A percentile compares a stretch with the other conserved stretches of the same genome.
phyloP scores from a whole-genome alignment of 2,113 vertebrate genomes.

The Clinocottus analis region DNA sequence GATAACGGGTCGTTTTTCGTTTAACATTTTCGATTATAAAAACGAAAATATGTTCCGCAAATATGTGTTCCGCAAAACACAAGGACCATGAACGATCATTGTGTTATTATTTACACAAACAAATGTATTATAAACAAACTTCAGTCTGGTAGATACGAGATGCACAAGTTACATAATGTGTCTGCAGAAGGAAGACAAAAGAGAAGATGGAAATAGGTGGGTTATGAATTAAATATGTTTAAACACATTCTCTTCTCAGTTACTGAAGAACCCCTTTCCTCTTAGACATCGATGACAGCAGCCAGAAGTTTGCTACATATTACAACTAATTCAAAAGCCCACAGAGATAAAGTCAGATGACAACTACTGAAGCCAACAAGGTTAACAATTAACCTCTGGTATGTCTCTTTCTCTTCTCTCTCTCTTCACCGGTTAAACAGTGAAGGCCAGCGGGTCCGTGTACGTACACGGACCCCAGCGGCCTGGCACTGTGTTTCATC shows the following conservation, averaged over 20 bases:
- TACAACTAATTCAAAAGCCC: background rate
- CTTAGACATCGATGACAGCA: background rate
- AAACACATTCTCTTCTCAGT: background rate
- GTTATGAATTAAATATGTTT: background rate
- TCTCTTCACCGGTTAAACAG: too few relatives aligned
- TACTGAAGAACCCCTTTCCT: background rate
- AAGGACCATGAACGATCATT: background rate
- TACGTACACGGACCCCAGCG: too few relatives aligned
- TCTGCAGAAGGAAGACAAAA: too few relatives aligned
- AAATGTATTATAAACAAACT: background rate
- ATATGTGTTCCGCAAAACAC: background rate
- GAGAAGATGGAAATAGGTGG: background rate
- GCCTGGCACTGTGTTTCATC: too few relatives aligned
- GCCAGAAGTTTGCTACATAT: too few relatives aligned
- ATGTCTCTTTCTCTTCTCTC: too few relatives aligned
- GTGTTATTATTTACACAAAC: background rate
- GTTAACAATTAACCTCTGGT: too few relatives aligned
- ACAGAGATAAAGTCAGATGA: background rate
- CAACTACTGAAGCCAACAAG: background rate
- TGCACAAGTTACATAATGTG: background rate
- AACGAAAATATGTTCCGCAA: too few relatives aligned
- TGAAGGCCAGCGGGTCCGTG: too few relatives aligned
- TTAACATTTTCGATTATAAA: too few relatives aligned
- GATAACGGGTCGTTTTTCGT: too few relatives aligned
- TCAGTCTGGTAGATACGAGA: background rate